A percentile compares a stretch with the other conserved stretches of the same genome.
These are phyloP conservation scores for Acanthiza pusilla DNA, from an alignment of 2,797 vertebrate genomes.

Conservation along the genomic window DNA sequence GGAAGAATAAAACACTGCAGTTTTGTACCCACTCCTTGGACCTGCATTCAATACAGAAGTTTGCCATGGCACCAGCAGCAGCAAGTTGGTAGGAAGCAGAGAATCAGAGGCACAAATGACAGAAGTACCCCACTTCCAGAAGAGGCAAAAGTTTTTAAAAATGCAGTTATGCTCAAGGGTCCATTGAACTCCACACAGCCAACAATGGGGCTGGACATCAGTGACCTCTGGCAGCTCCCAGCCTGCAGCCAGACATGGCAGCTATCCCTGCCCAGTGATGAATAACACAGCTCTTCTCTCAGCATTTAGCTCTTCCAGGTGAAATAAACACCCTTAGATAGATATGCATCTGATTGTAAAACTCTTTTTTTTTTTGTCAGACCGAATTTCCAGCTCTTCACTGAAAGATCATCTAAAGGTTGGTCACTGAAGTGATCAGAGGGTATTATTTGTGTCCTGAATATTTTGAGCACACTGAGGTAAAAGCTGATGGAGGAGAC, in stretches of 20 bases:
- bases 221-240: background rate
- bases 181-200: background rate
- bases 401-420: background rate
- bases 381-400: background rate
- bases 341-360: fast-evolving
- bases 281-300: background rate
- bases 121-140: background rate
- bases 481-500: background rate
- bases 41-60: background rate
- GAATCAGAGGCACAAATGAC: background rate
- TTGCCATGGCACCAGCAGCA: background rate
- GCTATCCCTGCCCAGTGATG: background rate
- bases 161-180: background rate
- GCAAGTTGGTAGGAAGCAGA: background rate
- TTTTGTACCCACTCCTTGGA: background rate
- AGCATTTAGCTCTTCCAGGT: background rate
- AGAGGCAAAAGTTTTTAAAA: background rate
- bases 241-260: background rate
- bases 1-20: background rate
- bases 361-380: background rate
- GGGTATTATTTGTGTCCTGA: background rate
- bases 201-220: background rate
- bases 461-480: background rate
- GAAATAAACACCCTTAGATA: background rate
- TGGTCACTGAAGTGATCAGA: background rate